Evolutionary conservation across 1,140 invertebrate species (phyloP).

Genomic region (Heliconius nattereri): DNA sequence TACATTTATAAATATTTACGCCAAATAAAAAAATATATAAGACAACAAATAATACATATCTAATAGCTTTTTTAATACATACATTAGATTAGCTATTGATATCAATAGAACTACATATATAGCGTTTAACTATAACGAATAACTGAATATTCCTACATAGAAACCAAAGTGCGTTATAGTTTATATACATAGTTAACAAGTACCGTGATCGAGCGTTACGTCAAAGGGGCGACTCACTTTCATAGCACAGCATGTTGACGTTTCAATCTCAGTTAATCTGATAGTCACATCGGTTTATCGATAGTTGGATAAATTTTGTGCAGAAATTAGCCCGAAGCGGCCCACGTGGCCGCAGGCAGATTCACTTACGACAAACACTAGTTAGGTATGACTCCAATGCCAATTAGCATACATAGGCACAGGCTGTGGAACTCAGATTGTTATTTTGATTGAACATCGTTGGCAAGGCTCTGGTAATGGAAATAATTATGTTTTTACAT

Average conservation of each 20-base stretch:
- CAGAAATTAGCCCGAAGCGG: constrained; percentile 42
- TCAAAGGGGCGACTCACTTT: constrained; percentile 36
- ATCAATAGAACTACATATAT: too few species aligned
- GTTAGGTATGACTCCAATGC: constrained; percentile 42
- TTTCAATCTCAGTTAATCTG: constrained; percentile 42
- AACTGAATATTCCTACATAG: not conserved
- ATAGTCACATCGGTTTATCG: constrained; percentile 36
- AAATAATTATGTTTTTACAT: not conserved
- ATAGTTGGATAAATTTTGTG: constrained; percentile 42
- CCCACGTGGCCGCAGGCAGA: constrained; percentile 37
- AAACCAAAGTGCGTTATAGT: not conserved
- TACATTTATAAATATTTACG: too few species aligned
- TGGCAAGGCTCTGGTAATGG: not conserved
- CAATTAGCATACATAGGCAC: constrained; percentile 43
- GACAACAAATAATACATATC: too few species aligned
- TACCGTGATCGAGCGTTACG: constrained; percentile 15
- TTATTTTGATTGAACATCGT: constrained; percentile 16
- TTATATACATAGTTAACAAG: not conserved
- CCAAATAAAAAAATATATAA: too few species aligned
- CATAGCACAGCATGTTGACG: constrained; percentile 31
- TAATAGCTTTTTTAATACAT: too few species aligned
- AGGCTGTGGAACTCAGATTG: constrained; percentile 22
- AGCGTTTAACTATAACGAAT: too few species aligned
- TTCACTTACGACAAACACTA: constrained; percentile 42
- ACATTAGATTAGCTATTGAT: too few species aligned